phyloP scores from a whole-genome alignment of 2,113 vertebrate genomes.

The Macquaria ambigua region DNA sequence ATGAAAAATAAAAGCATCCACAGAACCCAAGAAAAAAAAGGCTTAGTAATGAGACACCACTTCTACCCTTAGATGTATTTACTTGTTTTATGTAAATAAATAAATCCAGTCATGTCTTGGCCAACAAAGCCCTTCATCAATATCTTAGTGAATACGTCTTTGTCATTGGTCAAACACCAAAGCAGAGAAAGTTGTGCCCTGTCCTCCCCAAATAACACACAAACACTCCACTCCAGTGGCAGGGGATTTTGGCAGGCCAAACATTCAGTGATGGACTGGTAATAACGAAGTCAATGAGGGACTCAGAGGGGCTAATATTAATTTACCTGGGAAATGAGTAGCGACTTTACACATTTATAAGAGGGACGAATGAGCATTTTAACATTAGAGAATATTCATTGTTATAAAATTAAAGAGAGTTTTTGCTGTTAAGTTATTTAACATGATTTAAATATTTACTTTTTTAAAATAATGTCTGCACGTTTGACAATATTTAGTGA shows the following conservation, averaged over 20 bases:
- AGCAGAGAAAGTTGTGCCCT: neutral
- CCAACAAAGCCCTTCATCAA: neutral
- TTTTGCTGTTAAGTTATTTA: neutral
- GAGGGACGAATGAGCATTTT: neutral
- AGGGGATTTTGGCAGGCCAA: neutral
- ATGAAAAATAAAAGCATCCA: neutral
- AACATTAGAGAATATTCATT: neutral
- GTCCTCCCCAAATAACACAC: neutral
- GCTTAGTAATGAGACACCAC: neutral
- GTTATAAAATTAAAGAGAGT: neutral
- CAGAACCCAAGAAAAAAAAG: neutral
- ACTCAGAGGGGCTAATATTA: neutral
- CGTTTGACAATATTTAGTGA: neutral
- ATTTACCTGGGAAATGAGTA: neutral
- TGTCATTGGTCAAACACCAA: neutral
- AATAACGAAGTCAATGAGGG: neutral
- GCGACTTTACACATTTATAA: neutral
- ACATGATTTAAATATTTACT: neutral
- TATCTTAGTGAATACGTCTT: fast-evolving
- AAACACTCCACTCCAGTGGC: neutral
- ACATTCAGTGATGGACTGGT: neutral
- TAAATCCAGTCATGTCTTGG: neutral
- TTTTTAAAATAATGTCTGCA: neutral
- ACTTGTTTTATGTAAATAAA: neutral
- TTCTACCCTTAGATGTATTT: neutral